A percentile compares a stretch with the other conserved stretches of the same genome.
Evolutionary conservation across 2,888 invertebrate species (phyloP).

Genomic region (Rhagonycha lutea): DNA sequence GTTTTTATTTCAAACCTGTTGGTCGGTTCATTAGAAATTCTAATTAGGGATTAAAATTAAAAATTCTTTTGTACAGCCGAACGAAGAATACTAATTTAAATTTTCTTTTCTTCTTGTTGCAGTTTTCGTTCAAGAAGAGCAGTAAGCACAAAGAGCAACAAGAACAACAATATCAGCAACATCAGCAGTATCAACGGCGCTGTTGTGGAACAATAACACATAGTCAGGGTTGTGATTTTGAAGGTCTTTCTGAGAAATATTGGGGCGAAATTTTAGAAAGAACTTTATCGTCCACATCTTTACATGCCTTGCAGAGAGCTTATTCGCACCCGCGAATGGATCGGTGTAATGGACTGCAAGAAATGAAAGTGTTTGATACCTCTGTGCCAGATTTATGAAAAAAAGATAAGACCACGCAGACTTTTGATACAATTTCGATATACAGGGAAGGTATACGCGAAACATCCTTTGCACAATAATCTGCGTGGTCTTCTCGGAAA

Average conservation of each 20-base stretch:
- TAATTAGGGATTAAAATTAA: too few relatives aligned
- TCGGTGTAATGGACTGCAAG: slow-evolving; percentile 51
- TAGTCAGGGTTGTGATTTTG: slow-evolving; percentile 57
- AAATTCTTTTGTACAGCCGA: not conserved
- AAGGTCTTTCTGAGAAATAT: slow-evolving; percentile 61
- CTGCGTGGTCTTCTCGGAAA: slow-evolving; percentile 29
- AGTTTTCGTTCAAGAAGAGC: slow-evolving; percentile 47
- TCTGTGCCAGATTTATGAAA: slow-evolving; percentile 56
- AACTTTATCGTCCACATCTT: slow-evolving; percentile 74
- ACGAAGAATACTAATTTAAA: not conserved
- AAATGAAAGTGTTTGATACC: slow-evolving; percentile 50
- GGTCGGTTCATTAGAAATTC: not conserved
- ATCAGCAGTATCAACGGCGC: slow-evolving; percentile 37
- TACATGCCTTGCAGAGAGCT: slow-evolving; percentile 62
- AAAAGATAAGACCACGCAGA: slow-evolving; percentile 55
- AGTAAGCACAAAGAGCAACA: slow-evolving; percentile 38
- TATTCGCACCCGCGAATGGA: slow-evolving; percentile 46
- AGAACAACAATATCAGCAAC: slow-evolving; percentile 38
- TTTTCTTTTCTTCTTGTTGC: slow-evolving; percentile 28
- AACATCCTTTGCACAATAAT: slow-evolving; percentile 40
- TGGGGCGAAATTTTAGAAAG: slow-evolving; percentile 75
- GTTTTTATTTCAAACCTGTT: not conserved
- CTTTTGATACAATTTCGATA: slow-evolving; percentile 46
- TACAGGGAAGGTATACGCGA: slow-evolving; percentile 51
- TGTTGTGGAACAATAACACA: slow-evolving; percentile 47